A percentile compares a stretch with the other conserved stretches of the same genome.
phyloP scores from a whole-genome alignment of 2,113 vertebrate genomes.

The Pygoscelis antarcticus region DNA sequence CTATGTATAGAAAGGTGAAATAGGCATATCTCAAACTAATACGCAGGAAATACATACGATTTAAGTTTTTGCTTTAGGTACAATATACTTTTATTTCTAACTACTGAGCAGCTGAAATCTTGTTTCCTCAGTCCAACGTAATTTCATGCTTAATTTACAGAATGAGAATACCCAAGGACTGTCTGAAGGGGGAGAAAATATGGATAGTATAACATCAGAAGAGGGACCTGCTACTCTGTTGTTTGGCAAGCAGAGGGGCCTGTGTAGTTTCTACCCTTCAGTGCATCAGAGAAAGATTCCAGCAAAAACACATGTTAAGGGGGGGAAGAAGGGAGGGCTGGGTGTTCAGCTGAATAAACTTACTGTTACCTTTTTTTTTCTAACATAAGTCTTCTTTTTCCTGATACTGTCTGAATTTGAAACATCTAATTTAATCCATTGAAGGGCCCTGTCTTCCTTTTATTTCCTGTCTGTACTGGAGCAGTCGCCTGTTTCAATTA shows the following conservation, averaged over 20 bases:
- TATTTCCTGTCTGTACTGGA: slow-evolving; percentile 97
- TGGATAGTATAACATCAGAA: slow-evolving; percentile 41
- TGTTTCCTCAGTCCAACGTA: slow-evolving; percentile 60
- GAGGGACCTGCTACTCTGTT: slow-evolving; percentile 53
- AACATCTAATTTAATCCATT: slow-evolving; percentile 94
- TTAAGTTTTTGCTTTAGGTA: slow-evolving; percentile 48
- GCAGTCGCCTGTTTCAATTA: slow-evolving; percentile 99
- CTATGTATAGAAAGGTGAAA: background rate
- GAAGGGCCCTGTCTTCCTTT: slow-evolving; percentile 93
- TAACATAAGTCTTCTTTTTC: slow-evolving; percentile 86
- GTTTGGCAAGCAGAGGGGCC: slow-evolving; percentile 41
- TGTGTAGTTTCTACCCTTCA: slow-evolving; percentile 58
- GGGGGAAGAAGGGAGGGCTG: slow-evolving; percentile 18
- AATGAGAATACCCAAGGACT: slow-evolving; percentile 59
- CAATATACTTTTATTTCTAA: slow-evolving; percentile 58
- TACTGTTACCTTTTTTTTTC: slow-evolving; percentile 90
- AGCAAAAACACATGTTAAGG: slow-evolving; percentile 74
- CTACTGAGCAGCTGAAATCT: slow-evolving; percentile 69
- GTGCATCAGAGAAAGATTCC: slow-evolving; percentile 64
- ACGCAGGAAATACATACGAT: slow-evolving; percentile 54
- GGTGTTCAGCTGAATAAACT: slow-evolving; percentile 90
- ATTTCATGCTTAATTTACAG: slow-evolving; percentile 74
- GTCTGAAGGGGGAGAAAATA: slow-evolving; percentile 39
- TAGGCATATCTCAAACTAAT: slow-evolving; percentile 48
- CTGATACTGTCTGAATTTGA: slow-evolving; percentile 93